Conservation (phyloP, 2,888 invertebrate species). For the Orchesella flavescens region DNA sequence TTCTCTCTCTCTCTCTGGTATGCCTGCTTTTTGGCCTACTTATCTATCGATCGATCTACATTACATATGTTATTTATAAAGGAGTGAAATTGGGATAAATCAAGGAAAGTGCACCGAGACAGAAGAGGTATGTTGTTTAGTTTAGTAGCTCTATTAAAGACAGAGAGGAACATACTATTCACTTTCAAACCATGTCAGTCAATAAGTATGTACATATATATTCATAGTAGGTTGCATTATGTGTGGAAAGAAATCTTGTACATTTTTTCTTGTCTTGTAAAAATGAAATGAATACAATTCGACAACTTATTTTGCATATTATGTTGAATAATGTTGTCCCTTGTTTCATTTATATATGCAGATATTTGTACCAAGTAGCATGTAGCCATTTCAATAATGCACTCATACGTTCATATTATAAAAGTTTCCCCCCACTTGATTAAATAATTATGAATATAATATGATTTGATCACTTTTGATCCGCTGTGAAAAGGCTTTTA, state of each 20-base stretch:
- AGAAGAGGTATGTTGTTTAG: constrained; percentile 13
- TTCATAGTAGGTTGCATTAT: neutral
- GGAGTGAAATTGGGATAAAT: constrained; percentile 62
- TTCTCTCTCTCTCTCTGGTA: constrained; percentile 36
- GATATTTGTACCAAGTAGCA: no score
- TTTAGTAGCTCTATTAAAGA: neutral
- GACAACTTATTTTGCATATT: no score
- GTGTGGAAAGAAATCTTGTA: neutral
- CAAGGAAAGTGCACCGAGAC: constrained; percentile 42
- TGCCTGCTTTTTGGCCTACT: constrained; percentile 66
- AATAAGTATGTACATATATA: neutral
- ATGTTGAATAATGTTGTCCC: no score
- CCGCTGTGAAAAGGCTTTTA: no score
- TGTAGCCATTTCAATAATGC: no score
- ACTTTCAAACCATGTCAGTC: neutral
- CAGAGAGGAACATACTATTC: neutral
- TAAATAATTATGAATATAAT: no score
- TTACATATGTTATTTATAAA: constrained; percentile 64
- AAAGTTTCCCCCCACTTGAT: no score
- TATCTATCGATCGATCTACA: constrained; percentile 69
- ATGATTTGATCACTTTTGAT: no score
- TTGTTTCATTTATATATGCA: no score
- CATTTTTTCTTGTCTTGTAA: neutral
- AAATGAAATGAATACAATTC: no score
- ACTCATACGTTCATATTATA: no score